phyloP scores from a whole-genome alignment of 2,888 invertebrate species.

The Harpagoxenus sublaevis region DNA sequence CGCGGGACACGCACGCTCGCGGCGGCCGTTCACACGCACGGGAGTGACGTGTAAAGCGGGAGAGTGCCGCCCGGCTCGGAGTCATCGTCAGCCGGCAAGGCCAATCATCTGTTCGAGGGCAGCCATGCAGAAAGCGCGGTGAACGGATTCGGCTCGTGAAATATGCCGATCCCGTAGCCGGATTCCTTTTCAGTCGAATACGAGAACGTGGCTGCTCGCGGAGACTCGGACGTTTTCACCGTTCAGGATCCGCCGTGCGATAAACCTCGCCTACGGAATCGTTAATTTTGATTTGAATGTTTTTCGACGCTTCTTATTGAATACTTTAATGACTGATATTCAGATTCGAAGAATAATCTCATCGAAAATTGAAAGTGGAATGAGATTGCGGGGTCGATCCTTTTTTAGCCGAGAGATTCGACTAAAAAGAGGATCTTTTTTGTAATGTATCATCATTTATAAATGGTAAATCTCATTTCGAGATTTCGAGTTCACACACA shows the following conservation, averaged over 20 bases:
- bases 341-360: neutral
- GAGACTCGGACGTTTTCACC: neutral
- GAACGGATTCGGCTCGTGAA: slow-evolving; percentile 64
- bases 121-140: slow-evolving; percentile 67
- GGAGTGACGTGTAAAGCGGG: slow-evolving; percentile 50
- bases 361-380: neutral
- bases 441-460: no score
- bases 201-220: neutral
- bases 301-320: neutral
- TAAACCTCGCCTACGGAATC: neutral
- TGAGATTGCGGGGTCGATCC: neutral
- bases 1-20: slow-evolving; percentile 55
- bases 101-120: slow-evolving; percentile 64
- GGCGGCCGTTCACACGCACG: slow-evolving; percentile 56
- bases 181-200: slow-evolving; percentile 19
- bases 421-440: neutral
- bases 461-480: slow-evolving; percentile 6
- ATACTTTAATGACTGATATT: neutral
- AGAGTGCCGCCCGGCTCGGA: slow-evolving; percentile 32
- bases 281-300: neutral
- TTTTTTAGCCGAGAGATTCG: no score
- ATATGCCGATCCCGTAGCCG: slow-evolving; percentile 37
- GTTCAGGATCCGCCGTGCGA: neutral
- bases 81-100: slow-evolving; percentile 62
- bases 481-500: neutral